Evolutionary conservation across 2,888 invertebrate species (phyloP), one percentile per base, ranked within the genome.

Genomic region (Hipparchia sbordonii): DNA sequence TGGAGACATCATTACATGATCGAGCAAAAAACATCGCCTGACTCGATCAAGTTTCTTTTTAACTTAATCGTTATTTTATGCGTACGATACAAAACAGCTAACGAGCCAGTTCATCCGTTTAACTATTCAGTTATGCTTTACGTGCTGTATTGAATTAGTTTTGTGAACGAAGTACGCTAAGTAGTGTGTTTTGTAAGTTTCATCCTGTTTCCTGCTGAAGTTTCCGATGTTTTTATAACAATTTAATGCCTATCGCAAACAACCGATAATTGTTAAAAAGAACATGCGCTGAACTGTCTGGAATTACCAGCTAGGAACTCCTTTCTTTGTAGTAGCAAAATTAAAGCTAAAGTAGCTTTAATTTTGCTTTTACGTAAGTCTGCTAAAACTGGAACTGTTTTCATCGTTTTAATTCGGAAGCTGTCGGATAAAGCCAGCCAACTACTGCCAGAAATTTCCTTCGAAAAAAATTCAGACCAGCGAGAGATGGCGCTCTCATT

Each of bases 11-110:
- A 12, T 52, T 33, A 33, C 65, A 52, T 7, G 52, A 65, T 65
- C 52, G 52, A 52, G 23, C 1, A 51, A 33, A 52, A 6, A 65
- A 52, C 23, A 65, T 65, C 52, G 65, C 65, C 65, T 65, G 65
- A 65, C 65, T 65, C 51, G 65, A 52, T 52, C 33, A 33, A 65
- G 52, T 65, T 65, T 65, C 52, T 65, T 65, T 65, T 62, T 51
- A 39, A 39, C 13, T 13, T 65, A 12, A 65, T 65, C 12, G 52
- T 65, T 65, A 65, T 65, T 65, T 65, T 65, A 65, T 65, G 65
- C 65, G 52, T 65, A 65, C 65, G 52, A 52, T 65, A 52, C 45
- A 61, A 46, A 62, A 48, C 13, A 62, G 13, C 62, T 7, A 48
- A 2, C 45, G n/a, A 61, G 45, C 63, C 23, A 51, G 48, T 52